Evolutionary conservation across 1,140 invertebrate species (phyloP).

Genomic region (Ylistrum balloti): DNA sequence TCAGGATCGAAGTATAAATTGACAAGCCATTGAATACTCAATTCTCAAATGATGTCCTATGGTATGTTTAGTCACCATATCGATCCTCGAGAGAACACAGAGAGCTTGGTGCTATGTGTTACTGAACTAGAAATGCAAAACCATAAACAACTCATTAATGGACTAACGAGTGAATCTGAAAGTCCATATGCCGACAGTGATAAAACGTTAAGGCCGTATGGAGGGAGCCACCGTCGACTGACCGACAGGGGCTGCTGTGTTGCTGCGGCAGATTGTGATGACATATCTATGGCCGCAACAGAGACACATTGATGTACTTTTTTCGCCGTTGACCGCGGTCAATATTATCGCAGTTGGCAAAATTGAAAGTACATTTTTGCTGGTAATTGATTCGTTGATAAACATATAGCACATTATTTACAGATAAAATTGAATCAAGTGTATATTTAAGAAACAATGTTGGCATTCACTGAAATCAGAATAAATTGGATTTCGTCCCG

Average conservation of each 20-base stretch:
- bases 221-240: background rate
- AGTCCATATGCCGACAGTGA: conserved; percentile 15
- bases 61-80: background rate
- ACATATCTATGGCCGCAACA: background rate
- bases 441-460: no score
- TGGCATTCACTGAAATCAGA: no score
- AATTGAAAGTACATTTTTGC: background rate
- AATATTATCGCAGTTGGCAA: background rate
- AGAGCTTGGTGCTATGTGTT: background rate
- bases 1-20: background rate
- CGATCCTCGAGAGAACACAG: background rate
- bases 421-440: background rate
- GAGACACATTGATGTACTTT: background rate
- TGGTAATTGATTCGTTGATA: background rate
- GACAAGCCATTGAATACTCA: background rate
- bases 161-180: background rate
- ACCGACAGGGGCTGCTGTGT: background rate
- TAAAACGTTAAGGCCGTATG: background rate
- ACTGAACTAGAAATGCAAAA: no score
- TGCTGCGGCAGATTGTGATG: background rate
- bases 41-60: background rate
- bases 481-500: no score
- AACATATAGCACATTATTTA: background rate
- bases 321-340: background rate
- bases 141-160: background rate